A percentile compares a stretch with the other conserved stretches of the same genome.
Evolutionary conservation across 2,113 vertebrate species (phyloP).

Genomic region (Siphamia tubifer): DNA sequence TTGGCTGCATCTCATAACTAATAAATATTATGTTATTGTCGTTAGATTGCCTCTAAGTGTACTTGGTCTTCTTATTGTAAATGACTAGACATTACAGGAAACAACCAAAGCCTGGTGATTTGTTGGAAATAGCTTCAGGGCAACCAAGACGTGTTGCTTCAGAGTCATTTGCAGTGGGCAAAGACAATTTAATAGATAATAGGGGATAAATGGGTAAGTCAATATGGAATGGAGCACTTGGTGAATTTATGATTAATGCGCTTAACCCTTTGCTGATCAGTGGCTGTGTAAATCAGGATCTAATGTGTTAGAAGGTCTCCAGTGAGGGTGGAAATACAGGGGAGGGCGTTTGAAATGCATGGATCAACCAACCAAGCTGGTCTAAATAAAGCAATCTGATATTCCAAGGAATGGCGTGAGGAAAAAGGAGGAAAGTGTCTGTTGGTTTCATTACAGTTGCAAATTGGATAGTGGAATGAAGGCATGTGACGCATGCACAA

Average conservation of each 20-base stretch:
- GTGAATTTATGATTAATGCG: not conserved
- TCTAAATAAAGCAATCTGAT: conserved; percentile 17
- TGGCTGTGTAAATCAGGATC: not conserved
- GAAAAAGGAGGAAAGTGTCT: not conserved
- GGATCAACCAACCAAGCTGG: not conserved
- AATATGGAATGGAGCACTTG: not conserved
- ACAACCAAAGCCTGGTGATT: conserved; percentile 7
- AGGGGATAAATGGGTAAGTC: conserved; percentile 28
- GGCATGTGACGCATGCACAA: not conserved
- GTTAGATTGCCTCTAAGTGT: not conserved
- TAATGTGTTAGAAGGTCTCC: not conserved
- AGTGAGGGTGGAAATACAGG: too few relatives aligned
- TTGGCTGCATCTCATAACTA: too few relatives aligned
- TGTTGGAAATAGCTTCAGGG: conserved; percentile 18
- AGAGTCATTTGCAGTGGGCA: not conserved
- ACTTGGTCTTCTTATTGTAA: conserved; percentile 6
- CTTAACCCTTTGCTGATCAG: not conserved
- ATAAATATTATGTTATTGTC: too few relatives aligned
- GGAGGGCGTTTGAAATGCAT: not conserved
- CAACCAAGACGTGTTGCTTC: not conserved
- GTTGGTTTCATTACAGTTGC: conserved; percentile 24
- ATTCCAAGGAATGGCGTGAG: not conserved
- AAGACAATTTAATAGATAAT: conserved; percentile 22
- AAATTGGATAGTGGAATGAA: conserved; percentile 29
- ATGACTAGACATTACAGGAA: not conserved